These are phyloP conservation scores for Malacoraja senta DNA, from an alignment of 2,797 vertebrate species.

Conservation along the genomic window DNA sequence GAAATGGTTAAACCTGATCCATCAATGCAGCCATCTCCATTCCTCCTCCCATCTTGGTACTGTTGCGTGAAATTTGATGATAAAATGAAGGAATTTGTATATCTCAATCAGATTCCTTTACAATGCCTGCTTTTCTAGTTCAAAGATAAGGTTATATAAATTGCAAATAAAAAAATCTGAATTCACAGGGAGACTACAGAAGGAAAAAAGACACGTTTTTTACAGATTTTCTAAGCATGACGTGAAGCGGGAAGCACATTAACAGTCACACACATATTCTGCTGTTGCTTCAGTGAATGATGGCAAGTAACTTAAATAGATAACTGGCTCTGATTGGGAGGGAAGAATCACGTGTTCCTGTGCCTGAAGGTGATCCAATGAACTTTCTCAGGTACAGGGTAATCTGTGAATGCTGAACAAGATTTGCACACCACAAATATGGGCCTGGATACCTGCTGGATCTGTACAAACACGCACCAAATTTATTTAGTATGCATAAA, in stretches of 20 bases:
- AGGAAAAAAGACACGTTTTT: not conserved
- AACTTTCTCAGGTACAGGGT: not conserved
- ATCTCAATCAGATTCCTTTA: not conserved
- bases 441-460: not conserved
- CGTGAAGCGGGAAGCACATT: not conserved
- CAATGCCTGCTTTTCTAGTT: not conserved
- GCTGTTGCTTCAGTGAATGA: not conserved
- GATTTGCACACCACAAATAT: not conserved
- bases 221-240: not conserved
- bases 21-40: no score
- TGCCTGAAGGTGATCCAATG: not conserved
- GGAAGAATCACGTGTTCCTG: not conserved
- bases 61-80: not conserved
- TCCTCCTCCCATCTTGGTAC: not conserved
- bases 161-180: no score
- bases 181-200: not conserved
- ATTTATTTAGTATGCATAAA: not conserved
- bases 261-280: no score
- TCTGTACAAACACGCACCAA: not conserved
- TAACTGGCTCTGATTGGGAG: not conserved
- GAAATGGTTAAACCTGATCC: not conserved
- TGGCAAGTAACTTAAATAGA: not conserved
- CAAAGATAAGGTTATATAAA: not conserved
- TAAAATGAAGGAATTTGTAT: not conserved
- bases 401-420: slow-evolving; percentile 9